Base-by-base conservation (phyloP, 2,888 invertebrate genomes). In the Protophormia terraenovae region DNA sequence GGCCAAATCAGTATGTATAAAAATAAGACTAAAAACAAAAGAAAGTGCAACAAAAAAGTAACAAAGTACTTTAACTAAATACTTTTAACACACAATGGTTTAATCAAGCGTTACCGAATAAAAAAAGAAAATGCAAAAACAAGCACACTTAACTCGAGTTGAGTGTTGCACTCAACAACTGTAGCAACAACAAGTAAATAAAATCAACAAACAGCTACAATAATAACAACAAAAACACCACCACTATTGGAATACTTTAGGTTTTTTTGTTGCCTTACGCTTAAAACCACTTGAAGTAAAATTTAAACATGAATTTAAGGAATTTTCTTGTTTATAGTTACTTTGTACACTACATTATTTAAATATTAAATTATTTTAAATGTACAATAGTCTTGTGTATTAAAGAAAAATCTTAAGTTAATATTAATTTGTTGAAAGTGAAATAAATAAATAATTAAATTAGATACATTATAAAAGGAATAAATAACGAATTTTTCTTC, bases 51-150 rank as follows among this genome's bases (percentile, higher is more conserved):
- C 22, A 58, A 38, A 35, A 47, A 50, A 64, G 27, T 41, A 60
- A 67, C 32, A 55, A 64, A 76, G 80, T 78, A 69, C 78, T 82
- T 82, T 66, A 85, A 82, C 81, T 85, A 82, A 85, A 82, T 78
- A 85, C 78, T 82, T 75, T 76, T 29, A 80, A 64, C 62, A 85
- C 69, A 82, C 85, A 85, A 85, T 85, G 77, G 85, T 71, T 82
- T 82, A 85, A 85, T 85, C 85, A 85, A 82, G 85, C 85, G 53
- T 73, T 72, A 19, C 72, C 77, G 4, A 73, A 69, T 69, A 29
- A 67, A 66, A 32, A 41, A 62, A 50, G 3, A 12, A 10, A 47
- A 50, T 35, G 16, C 12, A 55, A 72, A 72, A 73, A 72, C 27
- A 10, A 69, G 27, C 27, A 27, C 85, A 85, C 82, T 85, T 85